These are phyloP conservation scores for Troilus luridus DNA, from an alignment of 2,888 invertebrate species.

Conservation along the genomic window DNA sequence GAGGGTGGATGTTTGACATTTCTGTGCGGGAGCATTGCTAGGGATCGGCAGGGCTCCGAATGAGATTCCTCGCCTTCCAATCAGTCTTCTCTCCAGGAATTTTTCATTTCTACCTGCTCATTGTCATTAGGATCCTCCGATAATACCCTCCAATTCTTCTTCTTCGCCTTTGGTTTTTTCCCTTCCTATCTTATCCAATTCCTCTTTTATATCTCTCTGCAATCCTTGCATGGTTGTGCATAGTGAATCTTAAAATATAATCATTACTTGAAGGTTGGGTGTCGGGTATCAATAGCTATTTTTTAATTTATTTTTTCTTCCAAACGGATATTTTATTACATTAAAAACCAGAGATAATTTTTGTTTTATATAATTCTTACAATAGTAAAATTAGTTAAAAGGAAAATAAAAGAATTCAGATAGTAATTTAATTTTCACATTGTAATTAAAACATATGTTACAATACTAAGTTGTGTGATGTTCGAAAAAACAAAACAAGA, in stretches of 20 bases:
- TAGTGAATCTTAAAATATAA: neutral
- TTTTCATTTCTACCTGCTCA: constrained; percentile 57
- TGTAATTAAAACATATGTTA: too few species aligned
- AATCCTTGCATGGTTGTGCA: neutral
- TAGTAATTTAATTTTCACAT: too few species aligned
- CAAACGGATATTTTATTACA: too few species aligned
- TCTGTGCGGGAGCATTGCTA: neutral
- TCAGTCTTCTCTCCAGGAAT: constrained; percentile 44
- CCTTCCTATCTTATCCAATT: neutral
- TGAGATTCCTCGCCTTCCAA: constrained; percentile 54
- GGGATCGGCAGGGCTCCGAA: constrained; percentile 18
- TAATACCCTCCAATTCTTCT: constrained; percentile 41
- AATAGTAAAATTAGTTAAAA: too few species aligned
- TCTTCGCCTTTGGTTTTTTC: neutral
- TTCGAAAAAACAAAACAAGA: too few species aligned
- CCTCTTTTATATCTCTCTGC: neutral
- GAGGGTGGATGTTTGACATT: constrained; percentile 45
- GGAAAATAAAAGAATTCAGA: too few species aligned
- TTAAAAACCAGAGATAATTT: too few species aligned
- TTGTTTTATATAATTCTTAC: too few species aligned
- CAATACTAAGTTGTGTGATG: too few species aligned
- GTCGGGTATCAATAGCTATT: too few species aligned
- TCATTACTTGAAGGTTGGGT: neutral
- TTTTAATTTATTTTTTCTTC: too few species aligned
- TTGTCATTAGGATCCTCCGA: constrained; percentile 38